These are phyloP conservation scores for Philotrypesis tridentata DNA, from an alignment of 1,140 invertebrate genomes.

Conservation along the genomic window DNA sequence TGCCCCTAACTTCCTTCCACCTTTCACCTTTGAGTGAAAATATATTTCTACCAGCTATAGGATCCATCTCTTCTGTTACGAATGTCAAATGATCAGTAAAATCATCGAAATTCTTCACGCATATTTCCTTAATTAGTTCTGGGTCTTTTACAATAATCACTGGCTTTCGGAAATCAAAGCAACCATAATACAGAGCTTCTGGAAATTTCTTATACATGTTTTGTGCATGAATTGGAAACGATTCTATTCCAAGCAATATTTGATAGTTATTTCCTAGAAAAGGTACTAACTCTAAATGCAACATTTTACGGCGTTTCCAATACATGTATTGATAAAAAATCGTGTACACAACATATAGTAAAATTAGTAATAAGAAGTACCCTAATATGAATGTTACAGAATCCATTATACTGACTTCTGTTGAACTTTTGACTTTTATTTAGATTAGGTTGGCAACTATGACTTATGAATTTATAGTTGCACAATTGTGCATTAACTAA, in stretches of 20 bases:
- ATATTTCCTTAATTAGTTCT: constrained; percentile 68
- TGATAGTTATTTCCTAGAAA: constrained; percentile 54
- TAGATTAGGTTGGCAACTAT: too few relatives aligned
- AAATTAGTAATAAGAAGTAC: too few relatives aligned
- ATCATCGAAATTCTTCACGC: constrained; percentile 70
- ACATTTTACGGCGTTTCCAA: constrained; percentile 57
- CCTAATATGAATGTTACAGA: too few relatives aligned
- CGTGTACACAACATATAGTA: neutral
- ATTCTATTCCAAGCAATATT: constrained; percentile 33
- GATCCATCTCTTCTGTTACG: constrained; percentile 61
- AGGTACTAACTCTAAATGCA: constrained; percentile 52
- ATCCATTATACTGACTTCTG: too few relatives aligned
- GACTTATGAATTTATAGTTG: too few relatives aligned
- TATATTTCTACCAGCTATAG: constrained; percentile 61
- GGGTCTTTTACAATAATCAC: constrained; percentile 65
- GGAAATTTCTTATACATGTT: constrained; percentile 46
- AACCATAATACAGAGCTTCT: constrained; percentile 57
- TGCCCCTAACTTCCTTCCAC: constrained; percentile 67
- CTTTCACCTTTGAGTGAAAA: constrained; percentile 63
- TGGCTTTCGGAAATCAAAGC: constrained; percentile 54
- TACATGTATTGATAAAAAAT: constrained; percentile 44
- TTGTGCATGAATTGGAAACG: constrained; percentile 33
- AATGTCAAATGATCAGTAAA: constrained; percentile 66
- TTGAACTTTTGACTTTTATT: too few relatives aligned
- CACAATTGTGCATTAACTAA: too few relatives aligned